Evolutionary conservation across 2,113 vertebrate genomes (phyloP).

Genomic region (Talpa occidentalis): DNA sequence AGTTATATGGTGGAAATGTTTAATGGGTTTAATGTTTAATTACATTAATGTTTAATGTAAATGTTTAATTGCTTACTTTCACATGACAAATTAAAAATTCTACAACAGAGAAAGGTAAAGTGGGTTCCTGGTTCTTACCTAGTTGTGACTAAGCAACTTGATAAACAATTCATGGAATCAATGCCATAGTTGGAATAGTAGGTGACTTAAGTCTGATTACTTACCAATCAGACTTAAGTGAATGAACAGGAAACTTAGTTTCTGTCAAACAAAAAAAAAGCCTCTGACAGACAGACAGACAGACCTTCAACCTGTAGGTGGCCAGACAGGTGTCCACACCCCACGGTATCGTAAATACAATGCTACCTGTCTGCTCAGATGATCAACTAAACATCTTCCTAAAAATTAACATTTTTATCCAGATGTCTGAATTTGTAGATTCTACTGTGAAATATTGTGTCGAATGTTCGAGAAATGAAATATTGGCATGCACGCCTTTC

Average conservation of each 20-base stretch:
- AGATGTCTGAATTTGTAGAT: not conserved
- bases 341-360: not conserved
- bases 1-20: not conserved
- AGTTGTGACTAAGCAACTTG: not conserved
- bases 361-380: not conserved
- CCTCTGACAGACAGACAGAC: too few species aligned
- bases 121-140: not conserved
- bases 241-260: too few species aligned
- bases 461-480: constrained; percentile 30
- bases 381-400: not conserved
- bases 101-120: constrained; percentile 11
- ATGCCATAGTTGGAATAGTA: not conserved
- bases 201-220: not conserved
- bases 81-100: constrained; percentile 24
- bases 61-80: constrained; percentile 14
- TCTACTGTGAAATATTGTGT: not conserved
- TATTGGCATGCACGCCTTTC: not conserved
- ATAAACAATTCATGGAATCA: not conserved
- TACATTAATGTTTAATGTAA: not conserved
- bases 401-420: not conserved
- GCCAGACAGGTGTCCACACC: not conserved
- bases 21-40: too few species aligned
- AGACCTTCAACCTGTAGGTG: not conserved
- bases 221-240: not conserved
- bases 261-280: too few species aligned